Conservation (phyloP, 2,888 invertebrate species). For the Cephus sareptanus region DNA sequence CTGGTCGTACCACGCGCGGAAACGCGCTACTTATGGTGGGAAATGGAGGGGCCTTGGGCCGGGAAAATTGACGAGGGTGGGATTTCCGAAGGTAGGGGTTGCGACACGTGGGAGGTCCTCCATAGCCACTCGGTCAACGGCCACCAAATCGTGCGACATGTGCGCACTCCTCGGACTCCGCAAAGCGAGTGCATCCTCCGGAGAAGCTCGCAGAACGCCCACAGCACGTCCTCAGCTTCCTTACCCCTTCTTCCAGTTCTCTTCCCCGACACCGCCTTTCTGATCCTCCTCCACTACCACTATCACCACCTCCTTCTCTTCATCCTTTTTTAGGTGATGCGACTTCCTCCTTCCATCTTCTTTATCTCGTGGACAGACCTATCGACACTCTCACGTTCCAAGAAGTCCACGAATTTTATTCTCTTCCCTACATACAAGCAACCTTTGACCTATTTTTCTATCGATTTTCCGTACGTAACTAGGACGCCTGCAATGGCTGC, state of each 20-base stretch:
- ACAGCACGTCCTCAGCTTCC: constrained; percentile 70
- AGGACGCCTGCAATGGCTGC: constrained; percentile 31
- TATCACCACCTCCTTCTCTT: constrained; percentile 13
- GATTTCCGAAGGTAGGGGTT: constrained; percentile 7
- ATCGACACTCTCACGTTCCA: not conserved
- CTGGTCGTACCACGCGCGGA: constrained; percentile 52
- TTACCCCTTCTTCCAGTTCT: constrained; percentile 67
- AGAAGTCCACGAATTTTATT: not conserved
- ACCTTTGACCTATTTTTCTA: constrained; percentile 62
- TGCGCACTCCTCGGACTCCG: constrained; percentile 14
- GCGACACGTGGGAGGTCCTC: constrained; percentile 25
- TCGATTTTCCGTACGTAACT: constrained; percentile 48
- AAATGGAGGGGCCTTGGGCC: constrained; percentile 13
- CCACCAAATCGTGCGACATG: constrained; percentile 17
- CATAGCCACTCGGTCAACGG: constrained; percentile 23
- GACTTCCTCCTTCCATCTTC: constrained; percentile 8
- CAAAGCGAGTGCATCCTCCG: constrained; percentile 18
- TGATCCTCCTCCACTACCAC: constrained; percentile 10
- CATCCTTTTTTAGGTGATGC: constrained; percentile 12
- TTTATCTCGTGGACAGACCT: not conserved
- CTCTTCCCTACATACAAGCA: constrained; percentile 11
- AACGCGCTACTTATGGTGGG: constrained; percentile 56
- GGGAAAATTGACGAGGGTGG: not conserved
- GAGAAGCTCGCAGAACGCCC: constrained; percentile 57
- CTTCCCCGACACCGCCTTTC: constrained; percentile 56